Conservation (phyloP, 2,113 vertebrate genomes). For the Saguinus midas region DNA sequence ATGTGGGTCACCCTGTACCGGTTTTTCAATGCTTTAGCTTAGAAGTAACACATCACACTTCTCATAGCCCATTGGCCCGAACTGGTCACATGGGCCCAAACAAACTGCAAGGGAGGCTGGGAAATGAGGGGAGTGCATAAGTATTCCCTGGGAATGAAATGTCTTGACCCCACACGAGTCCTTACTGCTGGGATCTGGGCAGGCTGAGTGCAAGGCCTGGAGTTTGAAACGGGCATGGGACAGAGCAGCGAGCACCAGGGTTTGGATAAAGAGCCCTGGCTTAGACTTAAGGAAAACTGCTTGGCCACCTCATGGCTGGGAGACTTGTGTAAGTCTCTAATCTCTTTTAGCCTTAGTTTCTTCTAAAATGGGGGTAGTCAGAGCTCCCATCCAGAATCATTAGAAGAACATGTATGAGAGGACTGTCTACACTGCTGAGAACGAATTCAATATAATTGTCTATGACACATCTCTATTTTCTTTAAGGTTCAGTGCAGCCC, state of each 20-base stretch:
- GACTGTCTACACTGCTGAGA: neutral
- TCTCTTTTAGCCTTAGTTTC: neutral
- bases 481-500: neutral
- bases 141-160: neutral
- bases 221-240: neutral
- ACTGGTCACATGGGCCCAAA: neutral
- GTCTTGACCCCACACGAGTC: neutral
- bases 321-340: neutral
- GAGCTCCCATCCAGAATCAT: neutral
- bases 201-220: neutral
- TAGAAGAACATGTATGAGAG: neutral
- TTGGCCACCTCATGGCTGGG: neutral
- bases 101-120: neutral
- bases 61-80: neutral
- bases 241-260: neutral
- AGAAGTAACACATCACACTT: rapidly evolving
- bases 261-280: neutral
- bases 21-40: neutral
- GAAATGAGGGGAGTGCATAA: neutral
- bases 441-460: neutral
- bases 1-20: neutral
- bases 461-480: neutral
- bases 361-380: neutral
- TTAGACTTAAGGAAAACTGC: neutral
- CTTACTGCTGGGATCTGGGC: neutral